Evolutionary conservation across 2,888 invertebrate genomes (phyloP).

Genomic region (Microctonus aethiopoides): DNA sequence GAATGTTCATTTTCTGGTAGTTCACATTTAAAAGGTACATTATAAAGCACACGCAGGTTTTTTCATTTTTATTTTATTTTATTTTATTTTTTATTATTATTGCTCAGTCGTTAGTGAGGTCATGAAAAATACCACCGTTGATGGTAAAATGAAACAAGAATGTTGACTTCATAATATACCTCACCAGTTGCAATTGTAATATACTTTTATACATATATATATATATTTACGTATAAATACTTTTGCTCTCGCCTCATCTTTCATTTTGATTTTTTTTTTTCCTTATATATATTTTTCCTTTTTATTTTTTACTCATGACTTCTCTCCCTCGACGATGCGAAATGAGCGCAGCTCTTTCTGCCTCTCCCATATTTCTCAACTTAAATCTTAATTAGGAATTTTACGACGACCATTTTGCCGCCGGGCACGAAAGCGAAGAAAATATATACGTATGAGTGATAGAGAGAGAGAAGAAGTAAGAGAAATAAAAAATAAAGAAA

Average conservation of each 20-base stretch:
- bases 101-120: slow-evolving; percentile 23
- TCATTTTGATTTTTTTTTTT: no score
- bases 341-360: slow-evolving; percentile 8
- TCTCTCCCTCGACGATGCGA: slow-evolving; percentile 6
- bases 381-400: slow-evolving; percentile 28
- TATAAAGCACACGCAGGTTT: slow-evolving; percentile 3
- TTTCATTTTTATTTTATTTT: no score
- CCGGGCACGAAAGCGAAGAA: slow-evolving; percentile 12
- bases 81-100: no score
- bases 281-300: background rate
- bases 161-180: slow-evolving; percentile 19
- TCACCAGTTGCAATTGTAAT: background rate
- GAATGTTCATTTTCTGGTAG: slow-evolving; percentile 9
- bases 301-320: background rate
- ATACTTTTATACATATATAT: background rate
- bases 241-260: no score
- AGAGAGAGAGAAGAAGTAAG: background rate
- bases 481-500: background rate
- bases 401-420: slow-evolving; percentile 20
- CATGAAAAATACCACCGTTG: slow-evolving; percentile 13
- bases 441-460: background rate
- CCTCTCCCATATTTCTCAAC: slow-evolving; percentile 17
- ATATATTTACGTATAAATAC: no score
- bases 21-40: slow-evolving; percentile 5
- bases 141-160: slow-evolving; percentile 17